phyloP scores from a whole-genome alignment of 2,113 vertebrate genomes.

The Corythornis madagascariensis region DNA sequence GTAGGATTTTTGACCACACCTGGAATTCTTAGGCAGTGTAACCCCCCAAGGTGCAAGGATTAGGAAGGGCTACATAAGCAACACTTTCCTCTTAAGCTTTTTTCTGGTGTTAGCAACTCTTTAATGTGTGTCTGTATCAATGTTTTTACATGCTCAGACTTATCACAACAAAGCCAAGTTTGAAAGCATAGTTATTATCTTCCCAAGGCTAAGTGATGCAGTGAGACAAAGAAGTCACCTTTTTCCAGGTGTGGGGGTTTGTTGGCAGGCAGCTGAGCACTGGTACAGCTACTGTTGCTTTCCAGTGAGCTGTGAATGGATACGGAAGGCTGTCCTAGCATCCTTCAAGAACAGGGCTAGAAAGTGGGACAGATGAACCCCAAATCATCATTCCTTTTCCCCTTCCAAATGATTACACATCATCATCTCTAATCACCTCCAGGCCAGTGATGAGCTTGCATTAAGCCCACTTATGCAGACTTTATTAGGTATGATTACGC shows the following conservation, averaged over 20 bases:
- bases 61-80: not conserved
- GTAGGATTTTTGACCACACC: not conserved
- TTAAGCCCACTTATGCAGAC: slow-evolving; percentile 15
- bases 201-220: not conserved
- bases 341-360: not conserved
- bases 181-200: not conserved
- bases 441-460: not conserved
- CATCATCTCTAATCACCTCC: not conserved
- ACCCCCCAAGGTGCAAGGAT: not conserved
- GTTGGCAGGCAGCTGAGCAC: accelerated
- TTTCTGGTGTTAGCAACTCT: not conserved
- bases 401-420: not conserved
- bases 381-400: not conserved
- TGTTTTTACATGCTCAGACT: not conserved
- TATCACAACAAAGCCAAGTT: not conserved
- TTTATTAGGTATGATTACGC: not conserved
- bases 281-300: not conserved
- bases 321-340: not conserved
- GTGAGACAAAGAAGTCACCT: accelerated
- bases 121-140: not conserved
- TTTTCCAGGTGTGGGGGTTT: not conserved
- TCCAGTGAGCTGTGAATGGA: not conserved
- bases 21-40: not conserved
- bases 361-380: not conserved
- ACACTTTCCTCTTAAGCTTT: not conserved